A percentile compares a stretch with the other conserved stretches of the same genome.
Conservation (phyloP, 2,113 vertebrate genomes). For the Pardalotus punctatus region DNA sequence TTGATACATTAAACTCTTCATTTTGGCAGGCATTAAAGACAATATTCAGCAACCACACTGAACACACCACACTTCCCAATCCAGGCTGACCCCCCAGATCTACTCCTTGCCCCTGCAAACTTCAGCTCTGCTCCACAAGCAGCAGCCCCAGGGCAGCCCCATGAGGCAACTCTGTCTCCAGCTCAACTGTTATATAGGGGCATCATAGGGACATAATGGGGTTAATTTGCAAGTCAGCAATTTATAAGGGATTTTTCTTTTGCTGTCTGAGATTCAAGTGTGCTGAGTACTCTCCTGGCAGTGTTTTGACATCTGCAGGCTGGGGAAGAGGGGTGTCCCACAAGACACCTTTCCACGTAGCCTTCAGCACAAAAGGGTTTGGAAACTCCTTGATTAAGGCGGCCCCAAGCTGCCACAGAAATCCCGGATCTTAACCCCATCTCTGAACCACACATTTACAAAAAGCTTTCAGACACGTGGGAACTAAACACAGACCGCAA, state of each 20-base stretch:
- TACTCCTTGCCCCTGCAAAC: not conserved
- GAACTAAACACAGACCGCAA: not conserved
- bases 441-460: not conserved
- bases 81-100: not conserved
- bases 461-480: not conserved
- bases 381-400: not conserved
- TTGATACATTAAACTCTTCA: not conserved
- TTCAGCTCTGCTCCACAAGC: not conserved
- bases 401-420: not conserved
- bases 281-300: not conserved
- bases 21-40: not conserved
- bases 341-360: not conserved
- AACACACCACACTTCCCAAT: not conserved
- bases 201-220: not conserved
- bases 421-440: not conserved
- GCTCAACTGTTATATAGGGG: not conserved
- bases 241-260: not conserved
- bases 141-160: not conserved
- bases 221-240: not conserved
- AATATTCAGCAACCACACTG: not conserved
- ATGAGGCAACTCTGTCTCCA: accelerated
- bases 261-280: not conserved
- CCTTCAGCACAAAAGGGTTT: constrained; percentile 11
- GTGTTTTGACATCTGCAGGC: not conserved
- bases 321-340: not conserved